Conservation (phyloP, 2,888 invertebrate genomes). For the Ypsolopha scabrella region DNA sequence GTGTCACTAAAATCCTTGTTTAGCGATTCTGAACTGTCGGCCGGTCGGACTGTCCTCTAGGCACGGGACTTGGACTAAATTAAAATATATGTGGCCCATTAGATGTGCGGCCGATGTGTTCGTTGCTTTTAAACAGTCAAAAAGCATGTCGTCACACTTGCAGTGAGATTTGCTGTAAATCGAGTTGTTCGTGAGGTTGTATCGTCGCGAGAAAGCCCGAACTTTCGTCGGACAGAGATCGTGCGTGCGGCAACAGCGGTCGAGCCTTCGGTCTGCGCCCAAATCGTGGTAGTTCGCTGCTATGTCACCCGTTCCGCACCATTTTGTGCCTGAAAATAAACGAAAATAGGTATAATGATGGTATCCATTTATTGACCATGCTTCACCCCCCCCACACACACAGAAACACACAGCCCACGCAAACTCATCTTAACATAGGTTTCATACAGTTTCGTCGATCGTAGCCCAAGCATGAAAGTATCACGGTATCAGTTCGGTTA, state of each 20-base stretch:
- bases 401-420: too few relatives aligned
- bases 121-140: constrained; percentile 82
- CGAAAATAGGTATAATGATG: too few relatives aligned
- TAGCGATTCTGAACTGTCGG: constrained; percentile 59
- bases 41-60: constrained; percentile 68
- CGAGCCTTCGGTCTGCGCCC: constrained; percentile 78
- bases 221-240: constrained; percentile 91
- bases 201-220: constrained; percentile 76
- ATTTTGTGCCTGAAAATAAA: constrained; percentile 80
- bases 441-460: too few relatives aligned
- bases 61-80: constrained; percentile 82
- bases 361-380: too few relatives aligned
- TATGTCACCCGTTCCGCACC: constrained; percentile 93
- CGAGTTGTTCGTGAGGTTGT: constrained; percentile 87
- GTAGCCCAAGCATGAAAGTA: too few relatives aligned
- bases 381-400: too few relatives aligned
- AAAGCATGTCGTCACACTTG: constrained; percentile 86
- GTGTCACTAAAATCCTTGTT: constrained; percentile 58
- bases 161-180: constrained; percentile 92
- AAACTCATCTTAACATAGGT: too few relatives aligned
- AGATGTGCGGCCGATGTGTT: constrained; percentile 79
- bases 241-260: constrained; percentile 90
- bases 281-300: constrained; percentile 87
- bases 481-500: too few relatives aligned
- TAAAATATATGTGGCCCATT: constrained; percentile 90